Evolutionary conservation across 2,888 invertebrate species (phyloP).

Genomic region (Dryomyza anilis): DNA sequence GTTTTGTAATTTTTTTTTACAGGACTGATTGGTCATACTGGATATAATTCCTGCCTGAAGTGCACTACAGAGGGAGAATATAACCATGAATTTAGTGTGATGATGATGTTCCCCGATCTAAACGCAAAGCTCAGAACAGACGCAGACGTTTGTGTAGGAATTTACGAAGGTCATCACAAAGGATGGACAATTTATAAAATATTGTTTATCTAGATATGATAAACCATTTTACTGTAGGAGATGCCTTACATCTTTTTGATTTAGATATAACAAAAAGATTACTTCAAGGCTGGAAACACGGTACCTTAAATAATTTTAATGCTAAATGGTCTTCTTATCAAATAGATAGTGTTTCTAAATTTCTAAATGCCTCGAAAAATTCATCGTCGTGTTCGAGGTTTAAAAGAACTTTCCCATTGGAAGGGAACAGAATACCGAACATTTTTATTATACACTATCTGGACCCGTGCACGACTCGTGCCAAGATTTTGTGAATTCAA

Average conservation of each 20-base stretch:
- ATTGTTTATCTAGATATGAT: slow-evolving; percentile 41
- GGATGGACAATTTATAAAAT: neutral
- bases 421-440: slow-evolving; percentile 39
- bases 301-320: slow-evolving; percentile 27
- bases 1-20: neutral
- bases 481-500: too few species aligned
- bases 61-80: neutral
- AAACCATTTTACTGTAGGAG: slow-evolving; percentile 39
- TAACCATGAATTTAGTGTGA: neutral
- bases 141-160: neutral
- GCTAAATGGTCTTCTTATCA: slow-evolving; percentile 29
- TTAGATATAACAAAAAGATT: slow-evolving; percentile 33
- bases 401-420: slow-evolving; percentile 35
- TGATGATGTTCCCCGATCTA: neutral
- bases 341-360: neutral
- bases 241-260: slow-evolving; percentile 39
- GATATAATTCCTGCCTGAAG: neutral
- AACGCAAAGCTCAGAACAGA: neutral
- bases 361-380: neutral
- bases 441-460: too few species aligned
- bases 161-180: neutral
- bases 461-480: too few species aligned
- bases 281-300: slow-evolving; percentile 35
- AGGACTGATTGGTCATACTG: neutral
- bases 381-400: slow-evolving; percentile 30